Base-by-base conservation (phyloP, 2,113 vertebrate genomes). In the Merops nubicus region DNA sequence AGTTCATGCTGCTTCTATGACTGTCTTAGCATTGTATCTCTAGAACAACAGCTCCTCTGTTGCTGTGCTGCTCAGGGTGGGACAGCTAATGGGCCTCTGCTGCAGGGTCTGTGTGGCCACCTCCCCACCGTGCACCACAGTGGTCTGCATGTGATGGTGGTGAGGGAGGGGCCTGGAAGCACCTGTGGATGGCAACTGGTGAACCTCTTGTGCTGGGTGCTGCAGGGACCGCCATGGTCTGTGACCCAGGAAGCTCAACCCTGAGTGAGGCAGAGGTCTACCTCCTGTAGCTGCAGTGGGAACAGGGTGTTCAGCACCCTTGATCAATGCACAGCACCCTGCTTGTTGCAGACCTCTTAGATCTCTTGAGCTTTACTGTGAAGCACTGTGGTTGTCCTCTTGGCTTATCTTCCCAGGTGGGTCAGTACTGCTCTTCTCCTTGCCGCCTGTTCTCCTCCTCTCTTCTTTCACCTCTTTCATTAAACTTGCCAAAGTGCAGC, bases 71-170 rank as follows among this genome's bases (percentile, higher is more conserved):
- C n/a, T 86, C 38, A 38, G 60, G 11, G 33, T 67, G 8, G 31
- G 73, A 56, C 51, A 72, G 14, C 63, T 92, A 59, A 8, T 22
- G 33, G 85, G 33, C 4, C 0, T 48, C 79, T 64, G 38, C 22
- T 3, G 1, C 40, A 19, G 16, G 13, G 42, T 42, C 38, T 47
- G 21, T 20, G 14, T 36, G 40, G 12, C 63, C 62, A 21, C 9
- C 22, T 85, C 34, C 38, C 34, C 11, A 2, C 34, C 0, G 1
- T 0, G 0, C 1, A 6, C 33, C 4, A 6, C 25, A 25, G 26
- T 40, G 14, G 3, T 59, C 33, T 82, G 20, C 38, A 5, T 5
- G 26, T 31, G n/a, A 0, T 53, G 47, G 21, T 54, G 62, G 38
- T 51, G 53, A 85, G 3, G 6, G 51, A 64, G 53, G 11, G 75